These are phyloP conservation scores for Drosophila sp. DNA, from an alignment of 1,140 invertebrate species.

Conservation along the genomic window DNA sequence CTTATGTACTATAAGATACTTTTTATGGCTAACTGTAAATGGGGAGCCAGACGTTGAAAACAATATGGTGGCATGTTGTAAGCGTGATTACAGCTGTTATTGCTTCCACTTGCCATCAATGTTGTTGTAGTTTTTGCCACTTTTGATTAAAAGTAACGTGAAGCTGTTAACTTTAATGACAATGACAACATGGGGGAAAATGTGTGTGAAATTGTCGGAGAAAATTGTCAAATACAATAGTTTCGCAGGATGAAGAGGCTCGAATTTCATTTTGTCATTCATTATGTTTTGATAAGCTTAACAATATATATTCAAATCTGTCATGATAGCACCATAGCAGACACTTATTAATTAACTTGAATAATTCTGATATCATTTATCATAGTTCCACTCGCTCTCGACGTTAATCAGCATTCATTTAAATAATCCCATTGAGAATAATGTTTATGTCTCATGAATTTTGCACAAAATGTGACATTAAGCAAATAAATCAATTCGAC, in stretches of 20 bases:
- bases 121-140: constrained; percentile 24
- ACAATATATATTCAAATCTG: constrained; percentile 1
- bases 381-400: constrained; percentile 7
- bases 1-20: constrained; percentile 30
- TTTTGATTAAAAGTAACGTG: constrained; percentile 49
- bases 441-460: constrained; percentile 26
- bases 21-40: constrained; percentile 34
- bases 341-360: constrained; percentile 32
- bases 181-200: not conserved
- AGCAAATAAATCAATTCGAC: constrained; percentile 56
- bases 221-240: constrained; percentile 10
- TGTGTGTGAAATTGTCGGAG: not conserved
- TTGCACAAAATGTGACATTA: constrained; percentile 21
- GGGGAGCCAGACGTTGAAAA: constrained; percentile 9
- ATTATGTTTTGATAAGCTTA: constrained; percentile 5
- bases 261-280: not conserved
- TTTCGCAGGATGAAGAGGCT: not conserved
- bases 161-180: constrained; percentile 40
- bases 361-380: constrained; percentile 21
- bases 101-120: constrained; percentile 26
- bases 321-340: constrained; percentile 9
- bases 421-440: constrained; percentile 39
- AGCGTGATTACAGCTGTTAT: constrained; percentile 50
- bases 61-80: constrained; percentile 47
- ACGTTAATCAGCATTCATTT: constrained; percentile 51